Base-by-base conservation (phyloP, 2,113 vertebrate species). In the Parotia lawesii region DNA sequence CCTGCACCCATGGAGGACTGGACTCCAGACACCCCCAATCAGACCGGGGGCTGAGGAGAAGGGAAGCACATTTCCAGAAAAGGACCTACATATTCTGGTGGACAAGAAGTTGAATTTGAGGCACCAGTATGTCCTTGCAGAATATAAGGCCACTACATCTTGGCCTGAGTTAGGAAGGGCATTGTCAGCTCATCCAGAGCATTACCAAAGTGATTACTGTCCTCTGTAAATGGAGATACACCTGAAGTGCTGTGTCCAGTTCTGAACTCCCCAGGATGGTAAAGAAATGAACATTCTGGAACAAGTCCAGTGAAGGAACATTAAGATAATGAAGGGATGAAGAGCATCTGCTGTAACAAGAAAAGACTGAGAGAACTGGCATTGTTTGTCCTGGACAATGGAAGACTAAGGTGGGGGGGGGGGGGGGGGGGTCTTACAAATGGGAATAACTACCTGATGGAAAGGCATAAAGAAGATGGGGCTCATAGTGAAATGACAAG, bases 1-100 rank as follows among this genome's bases (percentile, higher is more conserved):
- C 13, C 15, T 73, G 24, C 4, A 50, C 14, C 10, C 22, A 9
- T 0, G 0, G 25, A 40, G 22, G 16, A 50, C 16, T 29, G 12
- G 8, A n/a, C 4, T 5, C 15, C 45, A 54, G 28, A 25, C 5
- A 50, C 1, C 3, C 15, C 6, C 13, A 60, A 13, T 10, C 25
- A 60, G 14, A 15, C 37, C n/a, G 8, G 7, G 5, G 25, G 5
- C 19, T 9, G 9, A 58, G 15, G 11, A 22, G 15, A 40, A 24
- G 33, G 4, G 38, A 48, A 69, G 11, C 15, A 78, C 8, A 10
- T 74, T 60, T 83, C 9, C 45, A 78, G 61, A 35, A 58, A 69
- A 74, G 4, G 17, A 44, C 18, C 8, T 22, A 24, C 17, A 21
- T 0, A 2, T 58, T 31, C 44, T 28, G 10, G 5, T 62, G 75